A percentile compares a stretch with the other conserved stretches of the same genome.
Conservation (phyloP, 2,888 invertebrate species). For the Caenorhabditis imperialis region DNA sequence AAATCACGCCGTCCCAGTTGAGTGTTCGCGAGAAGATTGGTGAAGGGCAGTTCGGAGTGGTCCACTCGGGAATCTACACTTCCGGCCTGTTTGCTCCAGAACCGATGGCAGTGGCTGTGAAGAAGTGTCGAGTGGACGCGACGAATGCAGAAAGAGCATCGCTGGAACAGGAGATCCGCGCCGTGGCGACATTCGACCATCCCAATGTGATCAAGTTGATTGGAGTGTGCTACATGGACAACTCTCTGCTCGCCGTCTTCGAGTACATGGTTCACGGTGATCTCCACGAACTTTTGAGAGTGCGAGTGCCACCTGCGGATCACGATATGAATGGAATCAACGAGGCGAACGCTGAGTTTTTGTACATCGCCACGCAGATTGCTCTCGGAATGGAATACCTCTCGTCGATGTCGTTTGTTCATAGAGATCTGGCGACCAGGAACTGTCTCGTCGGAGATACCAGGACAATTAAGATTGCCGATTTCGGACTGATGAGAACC, state of each 20-base stretch:
- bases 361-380: constrained; percentile 89
- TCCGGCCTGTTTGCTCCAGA: constrained; percentile 54
- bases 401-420: constrained; percentile 91
- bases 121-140: constrained; percentile 56
- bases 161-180: constrained; percentile 64
- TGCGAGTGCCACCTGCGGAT: constrained; percentile 87
- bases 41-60: constrained; percentile 91
- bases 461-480: constrained; percentile 91
- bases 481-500: constrained; percentile 93
- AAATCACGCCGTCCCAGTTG: constrained; percentile 66
- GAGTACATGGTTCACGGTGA: constrained; percentile 84
- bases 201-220: constrained; percentile 95
- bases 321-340: constrained; percentile 82
- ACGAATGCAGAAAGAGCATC: constrained; percentile 56
- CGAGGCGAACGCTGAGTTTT: constrained; percentile 83
- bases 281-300: constrained; percentile 93
- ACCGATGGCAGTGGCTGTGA: constrained; percentile 61
- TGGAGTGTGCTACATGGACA: constrained; percentile 62
- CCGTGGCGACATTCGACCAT: constrained; percentile 92
- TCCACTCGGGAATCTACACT: constrained; percentile 55
- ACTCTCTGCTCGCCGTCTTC: constrained; percentile 53
- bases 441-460: constrained; percentile 96
- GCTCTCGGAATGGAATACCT: constrained; percentile 84
- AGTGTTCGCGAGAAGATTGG: constrained; percentile 90
- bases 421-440: constrained; percentile 93